Base-by-base conservation (phyloP, 2,888 invertebrate genomes). In the Ichneumon xanthorius region DNA sequence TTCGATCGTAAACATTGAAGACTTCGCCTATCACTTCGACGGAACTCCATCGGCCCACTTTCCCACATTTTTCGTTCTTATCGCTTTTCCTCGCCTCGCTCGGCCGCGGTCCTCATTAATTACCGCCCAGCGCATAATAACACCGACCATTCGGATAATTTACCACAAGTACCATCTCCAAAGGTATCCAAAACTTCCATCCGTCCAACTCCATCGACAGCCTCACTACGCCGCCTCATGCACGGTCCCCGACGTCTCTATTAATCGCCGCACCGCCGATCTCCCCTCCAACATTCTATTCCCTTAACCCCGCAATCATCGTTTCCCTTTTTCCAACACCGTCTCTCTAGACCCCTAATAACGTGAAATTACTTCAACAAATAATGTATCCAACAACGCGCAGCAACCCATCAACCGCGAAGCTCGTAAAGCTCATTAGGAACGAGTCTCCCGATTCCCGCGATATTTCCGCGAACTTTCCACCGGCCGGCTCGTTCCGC, bases 11-110 rank as follows among this genome's bases (percentile, higher is more conserved):
- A 40, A 11, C 9, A 91, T 90, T 19, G n/a, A 92, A 87, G 90
- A 91, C 88, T 88, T 89, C 90, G 90, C 90, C 89, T 88, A 90
- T 91, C 91, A 91, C 91, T 91, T 88, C 90, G 87, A 88, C 88
- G 89, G 76, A 81, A 76, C 55, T 48, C 14, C 14, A 4, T 14
- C 14, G 45, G 45, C 6, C 33, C 7, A 58, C 19, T 30, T 30
- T n/a, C 61, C 4, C 61, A 30, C 30, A 30, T 16, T 61, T 30
- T 61, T 61, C 30, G 30, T 61, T 30, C 9, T 30, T 30, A 22
- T 11, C 78, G 53, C 70, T 65, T 40, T 48, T 75, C 70, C 65
- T 76, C 55, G 40, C 58, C 26, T 77, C 73, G 55, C 3, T 26
- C 26, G 26, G 26, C 26, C 26, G 26, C 90, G 89, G 84, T 88